Evolutionary conservation across 2,797 vertebrate species (phyloP).

Genomic region (Alcedo quadribrachys): DNA sequence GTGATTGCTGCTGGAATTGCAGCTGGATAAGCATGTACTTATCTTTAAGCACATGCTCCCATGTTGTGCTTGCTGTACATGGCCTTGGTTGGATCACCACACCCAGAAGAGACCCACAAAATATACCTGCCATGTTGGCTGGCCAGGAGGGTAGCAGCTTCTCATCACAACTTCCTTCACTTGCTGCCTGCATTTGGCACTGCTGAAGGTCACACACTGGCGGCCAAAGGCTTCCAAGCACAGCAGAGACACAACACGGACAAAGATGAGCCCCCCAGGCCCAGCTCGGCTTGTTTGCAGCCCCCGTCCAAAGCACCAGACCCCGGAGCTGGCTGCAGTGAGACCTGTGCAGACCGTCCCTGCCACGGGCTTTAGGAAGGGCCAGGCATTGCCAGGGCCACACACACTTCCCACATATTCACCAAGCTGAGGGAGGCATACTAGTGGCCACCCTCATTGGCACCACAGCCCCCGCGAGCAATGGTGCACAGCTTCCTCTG

Average conservation of each 20-base stretch:
- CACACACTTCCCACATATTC: not conserved
- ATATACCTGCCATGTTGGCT: accelerated
- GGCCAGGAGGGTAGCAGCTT: not conserved
- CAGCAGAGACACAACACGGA: not conserved
- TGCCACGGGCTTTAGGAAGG: not conserved
- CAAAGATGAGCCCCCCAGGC: accelerated
- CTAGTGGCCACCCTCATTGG: not conserved
- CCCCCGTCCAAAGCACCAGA: not conserved
- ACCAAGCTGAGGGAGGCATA: not conserved
- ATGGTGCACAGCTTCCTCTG: not conserved
- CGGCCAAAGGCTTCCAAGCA: not conserved
- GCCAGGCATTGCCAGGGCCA: not conserved
- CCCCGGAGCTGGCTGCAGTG: accelerated
- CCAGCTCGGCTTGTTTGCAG: accelerated
- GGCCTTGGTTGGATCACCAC: not conserved
- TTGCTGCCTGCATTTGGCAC: not conserved
- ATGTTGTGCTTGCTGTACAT: not conserved
- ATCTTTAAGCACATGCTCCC: not conserved
- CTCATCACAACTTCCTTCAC: not conserved
- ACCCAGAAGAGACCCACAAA: accelerated
- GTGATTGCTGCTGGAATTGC: not conserved
- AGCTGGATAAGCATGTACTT: not conserved
- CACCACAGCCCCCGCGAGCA: not conserved
- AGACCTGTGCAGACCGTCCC: not conserved
- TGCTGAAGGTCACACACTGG: not conserved